Evolutionary conservation across 1,140 invertebrate species (phyloP), one percentile per base, ranked within the genome.

Genomic region (Spodoptera frugiperda): DNA sequence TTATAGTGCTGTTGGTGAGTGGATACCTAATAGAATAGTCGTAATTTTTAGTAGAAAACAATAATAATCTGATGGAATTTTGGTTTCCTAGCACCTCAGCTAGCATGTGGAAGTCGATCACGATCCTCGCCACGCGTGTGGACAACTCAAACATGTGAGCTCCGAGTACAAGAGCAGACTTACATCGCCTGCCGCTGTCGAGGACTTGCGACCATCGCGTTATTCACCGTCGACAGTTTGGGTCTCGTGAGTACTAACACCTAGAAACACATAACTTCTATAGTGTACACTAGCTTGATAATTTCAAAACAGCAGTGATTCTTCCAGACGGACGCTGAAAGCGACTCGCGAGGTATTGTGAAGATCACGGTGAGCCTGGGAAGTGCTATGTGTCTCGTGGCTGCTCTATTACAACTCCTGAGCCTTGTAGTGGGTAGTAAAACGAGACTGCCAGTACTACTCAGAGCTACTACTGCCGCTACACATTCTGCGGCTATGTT

Each of bases 281-380:
- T 39, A 39, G 5, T 6, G 33, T 39, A 8, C 1, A 39, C 33
- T 39, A 6, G 0, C 33, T 39, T 25, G 21, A 48, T 30, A 19
- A 67, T 53, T 12, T 10, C 51, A 59, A 46, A n/a, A 63, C 14
- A 49, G 25, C 12, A 53, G 49, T 67, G 4, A 33, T 33, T 78
- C 74, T 83, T 49, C 78, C 78, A 93, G 92, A 91, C 92, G 71
- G 90, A 93, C 15, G 84, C 85, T 54, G 92, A 93, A 53, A 91
- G 89, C 54, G 91, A 92, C 51, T 75, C 92, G 3, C 84, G 89
- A 12, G 90, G 87, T 0, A 83, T 93, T 10, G 89, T 93, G 0
- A 91, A 91, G 59, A 87, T 93, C 15, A 91, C 90, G 3, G 89
- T 89, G 0, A 87, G 91, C 9, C 57, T 92, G 5, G 88, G 90